A percentile compares a stretch with the other conserved stretches of the same genome.
Evolutionary conservation across 2,113 vertebrate genomes (phyloP).

Genomic region (Stercorarius parasiticus): DNA sequence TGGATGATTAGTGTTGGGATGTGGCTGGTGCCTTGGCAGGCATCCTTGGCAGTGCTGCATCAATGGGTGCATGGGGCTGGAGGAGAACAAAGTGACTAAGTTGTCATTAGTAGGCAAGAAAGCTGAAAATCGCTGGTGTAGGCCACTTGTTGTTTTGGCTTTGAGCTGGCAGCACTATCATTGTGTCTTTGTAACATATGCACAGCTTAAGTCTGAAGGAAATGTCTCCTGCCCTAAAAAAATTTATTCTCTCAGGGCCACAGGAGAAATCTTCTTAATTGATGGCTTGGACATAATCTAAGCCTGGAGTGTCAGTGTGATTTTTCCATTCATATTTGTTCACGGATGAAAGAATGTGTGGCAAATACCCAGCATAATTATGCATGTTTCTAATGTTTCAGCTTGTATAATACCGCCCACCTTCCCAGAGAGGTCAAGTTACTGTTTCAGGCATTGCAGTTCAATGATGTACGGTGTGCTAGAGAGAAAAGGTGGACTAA

Average conservation of each 20-base stretch:
- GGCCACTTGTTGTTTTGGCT: not conserved
- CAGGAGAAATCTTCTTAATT: not conserved
- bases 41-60: not conserved
- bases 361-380: slow-evolving; percentile 60
- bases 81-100: not conserved
- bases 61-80: not conserved
- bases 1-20: not conserved
- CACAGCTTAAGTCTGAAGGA: not conserved
- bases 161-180: not conserved
- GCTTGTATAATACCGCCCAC: slow-evolving; percentile 61
- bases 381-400: slow-evolving; percentile 68
- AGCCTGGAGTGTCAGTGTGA: slow-evolving; percentile 26
- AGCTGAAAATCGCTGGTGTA: not conserved
- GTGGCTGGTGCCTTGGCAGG: not conserved
- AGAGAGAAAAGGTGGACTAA: not conserved
- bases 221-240: not conserved
- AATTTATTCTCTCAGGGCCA: not conserved
- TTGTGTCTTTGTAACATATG: not conserved
- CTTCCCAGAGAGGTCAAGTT: slow-evolving; percentile 70
- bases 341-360: slow-evolving; percentile 35
- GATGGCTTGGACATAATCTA: not conserved
- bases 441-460: slow-evolving; percentile 45
- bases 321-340: slow-evolving; percentile 54
- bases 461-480: slow-evolving; percentile 2
- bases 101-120: not conserved